Percentiles rank a stretch among this genome's conserved stretches.
phyloP scores from a whole-genome alignment of 2,888 invertebrate species.

The Nipponacmea schrenckii region DNA sequence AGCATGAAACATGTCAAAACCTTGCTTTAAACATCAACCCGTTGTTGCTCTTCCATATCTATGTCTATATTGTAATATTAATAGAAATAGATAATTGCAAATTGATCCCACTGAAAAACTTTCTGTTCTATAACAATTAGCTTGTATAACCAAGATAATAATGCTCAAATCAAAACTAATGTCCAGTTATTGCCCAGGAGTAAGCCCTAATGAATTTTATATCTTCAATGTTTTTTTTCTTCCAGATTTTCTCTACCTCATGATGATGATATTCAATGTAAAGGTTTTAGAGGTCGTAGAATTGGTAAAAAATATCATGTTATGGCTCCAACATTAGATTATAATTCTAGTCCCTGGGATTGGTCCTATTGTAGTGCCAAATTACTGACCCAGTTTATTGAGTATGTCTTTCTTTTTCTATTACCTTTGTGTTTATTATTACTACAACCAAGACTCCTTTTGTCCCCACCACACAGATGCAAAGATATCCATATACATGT shows the following conservation, averaged over 20 bases:
- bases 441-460: not conserved
- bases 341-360: conserved; percentile 85
- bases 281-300: conserved; percentile 59
- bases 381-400: conserved; percentile 72
- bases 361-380: conserved; percentile 82
- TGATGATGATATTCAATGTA: conserved; percentile 82
- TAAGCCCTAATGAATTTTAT: too few species aligned
- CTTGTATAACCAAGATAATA: too few species aligned
- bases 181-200: too few species aligned
- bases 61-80: too few species aligned
- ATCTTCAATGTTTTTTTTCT: not conserved
- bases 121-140: too few species aligned
- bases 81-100: too few species aligned
- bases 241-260: conserved; percentile 84
- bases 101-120: too few species aligned
- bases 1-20: too few species aligned
- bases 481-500: not conserved
- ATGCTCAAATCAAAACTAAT: too few species aligned
- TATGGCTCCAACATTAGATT: conserved; percentile 85
- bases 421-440: not conserved
- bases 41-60: too few species aligned
- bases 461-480: not conserved
- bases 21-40: too few species aligned
- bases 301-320: conserved; percentile 73
- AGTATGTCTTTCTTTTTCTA: conserved; percentile 73